phyloP scores from a whole-genome alignment of 2,797 vertebrate genomes.

The Siniperca scherzeri region DNA sequence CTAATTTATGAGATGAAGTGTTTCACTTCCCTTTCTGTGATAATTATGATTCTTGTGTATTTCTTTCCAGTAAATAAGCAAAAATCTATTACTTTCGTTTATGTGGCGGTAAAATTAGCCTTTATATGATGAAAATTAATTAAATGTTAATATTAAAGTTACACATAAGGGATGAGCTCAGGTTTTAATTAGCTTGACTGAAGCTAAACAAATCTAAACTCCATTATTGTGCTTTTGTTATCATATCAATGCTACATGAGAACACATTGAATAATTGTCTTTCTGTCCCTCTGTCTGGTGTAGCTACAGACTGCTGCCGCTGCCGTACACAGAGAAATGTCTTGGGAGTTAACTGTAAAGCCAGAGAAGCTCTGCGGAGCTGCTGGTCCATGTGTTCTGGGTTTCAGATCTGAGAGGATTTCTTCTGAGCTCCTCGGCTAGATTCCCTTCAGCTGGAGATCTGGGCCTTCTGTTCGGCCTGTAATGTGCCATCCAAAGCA shows the following conservation, averaged over 20 bases:
- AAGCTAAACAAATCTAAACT: not conserved
- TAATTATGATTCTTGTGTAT: not conserved
- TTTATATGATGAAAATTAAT: not conserved
- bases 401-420: conserved; percentile 33
- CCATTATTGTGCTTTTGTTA: not conserved
- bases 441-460: conserved; percentile 22
- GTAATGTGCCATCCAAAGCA: conserved; percentile 12
- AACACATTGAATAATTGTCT: not conserved
- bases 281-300: not conserved
- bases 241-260: not conserved
- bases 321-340: not conserved
- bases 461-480: not conserved
- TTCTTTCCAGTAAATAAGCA: not conserved
- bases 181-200: not conserved
- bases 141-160: not conserved
- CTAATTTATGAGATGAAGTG: not conserved
- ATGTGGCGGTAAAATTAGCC: not conserved
- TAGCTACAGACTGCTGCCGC: not conserved
- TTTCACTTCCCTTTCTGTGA: not conserved
- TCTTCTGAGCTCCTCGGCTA: conserved; percentile 23
- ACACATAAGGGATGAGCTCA: not conserved
- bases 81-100: not conserved
- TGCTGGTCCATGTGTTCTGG: conserved; percentile 13
- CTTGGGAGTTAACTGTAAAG: conserved; percentile 2
- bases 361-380: conserved; percentile 1